Evolutionary conservation across 2,113 vertebrate species (phyloP).

Genomic region (Archilochus colubris): DNA sequence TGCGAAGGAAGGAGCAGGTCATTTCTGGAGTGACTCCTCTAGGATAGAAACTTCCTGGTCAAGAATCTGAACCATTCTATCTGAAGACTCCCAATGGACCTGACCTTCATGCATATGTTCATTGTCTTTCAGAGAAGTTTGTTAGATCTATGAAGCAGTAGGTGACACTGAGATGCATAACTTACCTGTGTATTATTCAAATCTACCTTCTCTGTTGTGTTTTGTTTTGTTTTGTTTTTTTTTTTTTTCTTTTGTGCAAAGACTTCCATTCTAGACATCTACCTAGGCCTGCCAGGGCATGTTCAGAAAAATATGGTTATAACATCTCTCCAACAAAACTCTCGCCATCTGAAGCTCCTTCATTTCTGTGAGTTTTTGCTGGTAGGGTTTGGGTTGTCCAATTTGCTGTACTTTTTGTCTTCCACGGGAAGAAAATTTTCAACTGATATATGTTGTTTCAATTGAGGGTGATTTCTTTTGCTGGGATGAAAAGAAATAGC

Average conservation of each 20-base stretch:
- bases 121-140: background rate
- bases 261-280: background rate
- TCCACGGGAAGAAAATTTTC: background rate
- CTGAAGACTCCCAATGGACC: background rate
- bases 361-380: background rate
- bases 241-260: background rate
- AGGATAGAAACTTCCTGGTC: background rate
- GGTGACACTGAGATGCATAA: background rate
- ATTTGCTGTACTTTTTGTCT: background rate
- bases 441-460: background rate
- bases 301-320: background rate
- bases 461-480: background rate
- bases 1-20: background rate
- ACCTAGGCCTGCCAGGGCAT: background rate
- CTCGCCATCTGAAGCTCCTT: background rate
- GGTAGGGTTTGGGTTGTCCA: background rate
- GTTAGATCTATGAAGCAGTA: background rate
- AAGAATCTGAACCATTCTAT: background rate
- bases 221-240: no score
- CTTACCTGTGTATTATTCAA: background rate
- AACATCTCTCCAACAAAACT: background rate
- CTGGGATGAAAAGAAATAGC: background rate
- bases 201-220: background rate
- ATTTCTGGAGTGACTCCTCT: background rate
- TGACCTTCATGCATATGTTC: background rate